Evolutionary conservation across 2,888 invertebrate species (phyloP).

Genomic region (Microdon myrmicae): DNA sequence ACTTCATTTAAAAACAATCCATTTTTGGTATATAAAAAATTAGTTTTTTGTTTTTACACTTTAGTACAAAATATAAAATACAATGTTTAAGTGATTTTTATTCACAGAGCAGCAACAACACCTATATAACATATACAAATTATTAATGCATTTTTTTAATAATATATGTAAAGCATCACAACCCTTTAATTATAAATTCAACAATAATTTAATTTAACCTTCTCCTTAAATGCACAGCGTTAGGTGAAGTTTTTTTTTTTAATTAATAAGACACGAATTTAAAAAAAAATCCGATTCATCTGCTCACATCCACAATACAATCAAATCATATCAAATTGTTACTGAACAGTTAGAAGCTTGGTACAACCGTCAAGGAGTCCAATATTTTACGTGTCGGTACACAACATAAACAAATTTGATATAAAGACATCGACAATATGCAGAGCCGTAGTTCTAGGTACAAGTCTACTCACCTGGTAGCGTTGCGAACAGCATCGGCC

Average conservation of each 20-base stretch:
- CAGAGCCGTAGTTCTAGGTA: not conserved
- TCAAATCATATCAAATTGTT: constrained; percentile 7
- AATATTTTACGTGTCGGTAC: constrained; percentile 28
- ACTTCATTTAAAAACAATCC: no score
- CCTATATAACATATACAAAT: no score
- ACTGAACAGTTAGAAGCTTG: constrained; percentile 40
- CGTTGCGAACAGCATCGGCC: constrained; percentile 86
- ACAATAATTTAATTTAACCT: constrained; percentile 4
- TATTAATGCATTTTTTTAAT: no score
- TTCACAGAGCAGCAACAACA: not conserved
- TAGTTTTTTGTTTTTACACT: not conserved
- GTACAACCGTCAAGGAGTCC: constrained; percentile 40
- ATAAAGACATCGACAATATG: constrained; percentile 13
- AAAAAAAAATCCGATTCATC: constrained; percentile 1
- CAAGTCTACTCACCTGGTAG: constrained; percentile 80
- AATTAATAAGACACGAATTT: not conserved
- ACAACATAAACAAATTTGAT: constrained; percentile 29
- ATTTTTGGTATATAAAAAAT: constrained; percentile 8
- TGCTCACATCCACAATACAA: constrained; percentile 10
- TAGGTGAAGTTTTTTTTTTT: constrained; percentile 24
- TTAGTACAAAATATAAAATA: not conserved
- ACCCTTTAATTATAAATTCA: no score
- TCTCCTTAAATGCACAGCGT: constrained; percentile 41
- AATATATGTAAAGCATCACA: no score
- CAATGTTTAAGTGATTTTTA: not conserved